Conservation (phyloP, 2,888 invertebrate genomes). For the Cheilosia grossa region DNA sequence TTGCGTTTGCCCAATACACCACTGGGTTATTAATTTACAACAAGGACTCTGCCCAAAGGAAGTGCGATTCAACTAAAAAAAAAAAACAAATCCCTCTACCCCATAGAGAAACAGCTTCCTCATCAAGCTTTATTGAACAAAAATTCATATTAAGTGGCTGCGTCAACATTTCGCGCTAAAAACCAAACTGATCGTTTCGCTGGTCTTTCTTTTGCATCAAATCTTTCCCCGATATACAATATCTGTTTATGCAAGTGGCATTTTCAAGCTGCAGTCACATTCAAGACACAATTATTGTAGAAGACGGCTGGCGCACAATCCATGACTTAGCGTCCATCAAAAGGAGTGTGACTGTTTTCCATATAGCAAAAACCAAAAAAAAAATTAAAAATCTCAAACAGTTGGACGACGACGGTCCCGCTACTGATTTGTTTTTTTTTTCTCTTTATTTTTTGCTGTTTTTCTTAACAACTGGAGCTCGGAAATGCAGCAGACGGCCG, state of each 20-base stretch:
- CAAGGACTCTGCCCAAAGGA: too few relatives aligned
- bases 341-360: slow-evolving; percentile 34
- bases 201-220: slow-evolving; percentile 11
- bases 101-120: neutral
- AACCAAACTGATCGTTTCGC: neutral
- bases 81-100: neutral
- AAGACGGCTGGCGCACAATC: slow-evolving; percentile 36
- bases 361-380: slow-evolving; percentile 1
- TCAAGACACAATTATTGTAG: slow-evolving; percentile 22
- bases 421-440: slow-evolving; percentile 10
- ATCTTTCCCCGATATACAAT: slow-evolving; percentile 31
- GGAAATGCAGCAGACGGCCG: slow-evolving; percentile 10
- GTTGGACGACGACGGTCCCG: neutral
- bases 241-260: slow-evolving; percentile 49
- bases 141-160: neutral
- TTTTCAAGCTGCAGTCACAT: slow-evolving; percentile 24
- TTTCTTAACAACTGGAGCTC: slow-evolving; percentile 26
- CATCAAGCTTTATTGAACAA: neutral
- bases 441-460: neutral
- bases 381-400: neutral
- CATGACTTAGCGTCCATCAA: slow-evolving; percentile 18
- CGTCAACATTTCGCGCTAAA: slow-evolving; percentile 16
- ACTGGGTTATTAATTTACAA: too few relatives aligned
- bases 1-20: too few relatives aligned
- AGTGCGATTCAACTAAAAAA: too few relatives aligned